Percentiles rank a stretch among this genome's conserved stretches.
phyloP scores from a whole-genome alignment of 2,113 vertebrate genomes.

The Brachyistius frenatus region DNA sequence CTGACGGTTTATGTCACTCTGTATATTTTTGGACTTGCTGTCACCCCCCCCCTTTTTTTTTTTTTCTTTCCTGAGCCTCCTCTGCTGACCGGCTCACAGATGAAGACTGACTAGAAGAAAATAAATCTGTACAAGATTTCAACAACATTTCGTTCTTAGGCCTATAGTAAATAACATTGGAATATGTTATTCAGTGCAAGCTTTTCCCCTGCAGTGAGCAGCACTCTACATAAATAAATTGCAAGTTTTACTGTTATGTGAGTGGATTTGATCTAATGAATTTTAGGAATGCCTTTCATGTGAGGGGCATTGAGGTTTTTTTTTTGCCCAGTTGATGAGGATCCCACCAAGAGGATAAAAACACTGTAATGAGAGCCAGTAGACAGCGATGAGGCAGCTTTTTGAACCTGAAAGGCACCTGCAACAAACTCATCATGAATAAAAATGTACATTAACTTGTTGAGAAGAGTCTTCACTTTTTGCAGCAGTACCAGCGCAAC shows the following conservation, averaged over 20 bases:
- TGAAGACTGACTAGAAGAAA: neutral
- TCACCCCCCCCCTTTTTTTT: neutral
- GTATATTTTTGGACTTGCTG: neutral
- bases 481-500: constrained; percentile 26
- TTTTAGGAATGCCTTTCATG: constrained; percentile 30
- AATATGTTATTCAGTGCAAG: neutral
- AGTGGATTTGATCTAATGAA: constrained; percentile 28
- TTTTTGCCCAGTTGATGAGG: constrained; percentile 3
- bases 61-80: neutral
- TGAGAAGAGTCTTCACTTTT: constrained; percentile 49
- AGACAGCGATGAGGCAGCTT: neutral
- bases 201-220: constrained; percentile 2
- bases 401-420: constrained; percentile 13
- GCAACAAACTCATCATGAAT: constrained; percentile 23
- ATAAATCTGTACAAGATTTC: neutral
- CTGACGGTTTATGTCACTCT: constrained; percentile 15
- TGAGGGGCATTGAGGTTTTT: constrained; percentile 4
- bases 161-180: constrained; percentile 3
- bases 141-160: constrained; percentile 6
- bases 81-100: neutral
- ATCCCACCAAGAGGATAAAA: constrained; percentile 7
- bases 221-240: neutral
- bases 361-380: neutral
- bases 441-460: constrained; percentile 31
- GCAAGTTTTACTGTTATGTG: neutral